phyloP scores from a whole-genome alignment of 2,113 vertebrate genomes.

The Pholis gunnellus region DNA sequence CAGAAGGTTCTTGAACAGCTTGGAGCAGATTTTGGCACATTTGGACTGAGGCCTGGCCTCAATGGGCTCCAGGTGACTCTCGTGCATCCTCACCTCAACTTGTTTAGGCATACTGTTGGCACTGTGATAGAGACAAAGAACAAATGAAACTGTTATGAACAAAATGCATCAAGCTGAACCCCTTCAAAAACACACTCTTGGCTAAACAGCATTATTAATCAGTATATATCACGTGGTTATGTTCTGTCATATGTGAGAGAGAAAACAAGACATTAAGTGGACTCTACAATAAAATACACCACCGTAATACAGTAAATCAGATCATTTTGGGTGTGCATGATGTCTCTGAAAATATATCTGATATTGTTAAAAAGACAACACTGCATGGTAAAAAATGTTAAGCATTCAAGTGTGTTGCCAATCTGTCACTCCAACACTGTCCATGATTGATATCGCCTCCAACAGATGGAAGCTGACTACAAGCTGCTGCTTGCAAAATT shows the following conservation, averaged over 20 bases:
- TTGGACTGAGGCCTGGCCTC: conserved; percentile 87
- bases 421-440: conserved; percentile 50
- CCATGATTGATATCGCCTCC: conserved; percentile 45
- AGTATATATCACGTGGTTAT: not conserved
- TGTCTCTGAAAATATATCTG: conserved; percentile 10
- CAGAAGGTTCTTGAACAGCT: conserved; percentile 92
- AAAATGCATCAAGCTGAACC: not conserved
- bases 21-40: conserved; percentile 88
- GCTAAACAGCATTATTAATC: not conserved
- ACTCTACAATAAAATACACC: not conserved
- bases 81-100: conserved; percentile 98
- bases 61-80: conserved; percentile 92
- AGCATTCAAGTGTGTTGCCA: conserved; percentile 40
- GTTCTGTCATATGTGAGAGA: not conserved
- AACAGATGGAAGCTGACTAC: conserved; percentile 70
- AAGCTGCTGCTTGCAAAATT: conserved; percentile 59
- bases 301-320: not conserved
- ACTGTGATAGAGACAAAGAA: conserved; percentile 76
- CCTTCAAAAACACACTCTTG: not conserved
- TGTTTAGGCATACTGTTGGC: conserved; percentile 98
- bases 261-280: not conserved
- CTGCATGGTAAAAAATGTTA: conserved; percentile 36
- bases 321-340: not conserved
- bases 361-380: conserved; percentile 20
- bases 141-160: not conserved